Conservation (phyloP, 1,140 invertebrate genomes). For the Agrypnia vestita region DNA sequence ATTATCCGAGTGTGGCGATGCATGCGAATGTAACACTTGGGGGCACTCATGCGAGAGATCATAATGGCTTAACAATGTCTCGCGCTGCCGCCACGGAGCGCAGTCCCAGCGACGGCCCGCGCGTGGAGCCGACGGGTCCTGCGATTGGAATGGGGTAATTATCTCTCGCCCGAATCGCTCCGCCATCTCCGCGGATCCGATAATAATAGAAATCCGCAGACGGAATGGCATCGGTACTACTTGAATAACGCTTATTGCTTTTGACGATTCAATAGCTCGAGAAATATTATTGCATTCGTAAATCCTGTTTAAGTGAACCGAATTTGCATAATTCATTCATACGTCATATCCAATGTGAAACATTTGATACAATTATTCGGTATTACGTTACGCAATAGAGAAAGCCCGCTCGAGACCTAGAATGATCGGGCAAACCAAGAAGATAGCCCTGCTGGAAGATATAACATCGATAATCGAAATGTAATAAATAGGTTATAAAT, state of each 20-base stretch:
- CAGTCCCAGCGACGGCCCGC: conserved; percentile 41
- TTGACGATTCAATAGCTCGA: conserved; percentile 26
- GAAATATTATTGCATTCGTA: conserved; percentile 9
- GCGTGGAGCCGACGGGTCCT: conserved; percentile 34
- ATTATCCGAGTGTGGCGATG: conserved; percentile 50
- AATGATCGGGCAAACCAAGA: no score
- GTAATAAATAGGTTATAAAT: no score
- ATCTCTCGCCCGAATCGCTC: conserved; percentile 37
- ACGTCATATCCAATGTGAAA: conserved; percentile 3
- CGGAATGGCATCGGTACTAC: conserved; percentile 11
- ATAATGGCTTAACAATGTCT: conserved; percentile 53
- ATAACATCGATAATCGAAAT: no score
- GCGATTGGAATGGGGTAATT: conserved; percentile 50
- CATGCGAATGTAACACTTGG: conserved; percentile 45
- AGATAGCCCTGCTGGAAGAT: no score
- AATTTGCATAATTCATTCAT: conserved; percentile 18
- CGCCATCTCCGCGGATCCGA: conserved; percentile 26
- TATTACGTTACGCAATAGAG: no score
- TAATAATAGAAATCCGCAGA: conserved; percentile 33
- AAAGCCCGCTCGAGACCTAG: no score
- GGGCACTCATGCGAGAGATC: conserved; percentile 45
- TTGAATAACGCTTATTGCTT: conserved; percentile 35
- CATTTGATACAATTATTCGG: no score
- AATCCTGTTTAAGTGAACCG: not conserved
- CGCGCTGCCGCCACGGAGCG: conserved; percentile 32